Percentiles rank a stretch among this genome's conserved stretches.
These are phyloP conservation scores for Eupeodes luniger DNA, from an alignment of 2,888 invertebrate species.

Conservation along the genomic window DNA sequence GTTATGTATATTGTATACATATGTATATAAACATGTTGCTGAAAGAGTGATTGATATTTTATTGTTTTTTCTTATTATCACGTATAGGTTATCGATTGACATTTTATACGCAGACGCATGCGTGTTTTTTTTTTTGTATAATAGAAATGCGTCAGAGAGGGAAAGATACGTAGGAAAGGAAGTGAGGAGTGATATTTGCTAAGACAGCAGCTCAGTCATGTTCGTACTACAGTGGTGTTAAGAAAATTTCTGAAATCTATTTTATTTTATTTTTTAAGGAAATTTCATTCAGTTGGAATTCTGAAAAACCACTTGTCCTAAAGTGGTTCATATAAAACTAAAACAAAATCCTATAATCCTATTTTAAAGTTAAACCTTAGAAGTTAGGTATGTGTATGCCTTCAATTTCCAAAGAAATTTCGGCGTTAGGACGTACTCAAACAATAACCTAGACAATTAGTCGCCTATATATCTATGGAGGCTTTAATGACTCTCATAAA, in stretches of 20 bases:
- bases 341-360: not conserved
- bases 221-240: constrained; percentile 35
- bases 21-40: constrained; percentile 12
- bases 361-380: not conserved
- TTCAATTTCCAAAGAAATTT: constrained; percentile 35
- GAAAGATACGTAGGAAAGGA: not conserved
- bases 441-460: constrained; percentile 71
- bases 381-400: not conserved
- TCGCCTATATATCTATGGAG: constrained; percentile 25
- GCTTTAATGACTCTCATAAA: constrained; percentile 61
- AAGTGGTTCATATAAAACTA: not conserved
- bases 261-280: constrained; percentile 3
- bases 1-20: not conserved
- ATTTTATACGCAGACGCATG: constrained; percentile 62
- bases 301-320: constrained; percentile 29
- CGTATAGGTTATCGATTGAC: constrained; percentile 67
- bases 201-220: not conserved
- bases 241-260: not conserved
- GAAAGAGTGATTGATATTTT: constrained; percentile 70
- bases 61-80: constrained; percentile 67
- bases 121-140: constrained; percentile 12
- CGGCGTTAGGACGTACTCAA: constrained; percentile 14
- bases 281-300: constrained; percentile 37
- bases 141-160: constrained; percentile 35
- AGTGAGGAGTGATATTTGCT: constrained; percentile 11